A percentile compares a stretch with the other conserved stretches of the same genome.
Conservation (phyloP, 2,797 vertebrate genomes). For the Gallinago solitaria region DNA sequence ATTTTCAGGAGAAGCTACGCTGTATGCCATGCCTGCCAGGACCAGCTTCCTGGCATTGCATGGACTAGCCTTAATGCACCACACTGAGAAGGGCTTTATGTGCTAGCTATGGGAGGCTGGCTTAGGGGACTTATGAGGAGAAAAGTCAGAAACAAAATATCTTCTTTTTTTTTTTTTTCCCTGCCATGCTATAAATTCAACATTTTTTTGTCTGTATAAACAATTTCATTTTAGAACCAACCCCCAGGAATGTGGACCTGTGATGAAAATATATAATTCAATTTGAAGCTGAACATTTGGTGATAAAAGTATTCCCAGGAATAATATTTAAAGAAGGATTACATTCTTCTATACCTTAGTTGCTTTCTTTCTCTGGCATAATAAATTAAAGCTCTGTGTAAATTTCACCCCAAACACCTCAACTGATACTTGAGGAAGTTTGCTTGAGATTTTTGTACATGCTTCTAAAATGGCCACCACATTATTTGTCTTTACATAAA, state of each 20-base stretch:
- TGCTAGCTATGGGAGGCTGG: not conserved
- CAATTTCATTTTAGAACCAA: not conserved
- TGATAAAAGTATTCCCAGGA: constrained; percentile 72
- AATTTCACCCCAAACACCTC: constrained; percentile 44
- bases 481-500: constrained; percentile 33
- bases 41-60: not conserved
- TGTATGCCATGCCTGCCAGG: not conserved
- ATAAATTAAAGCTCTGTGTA: constrained; percentile 39
- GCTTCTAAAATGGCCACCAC: constrained; percentile 45
- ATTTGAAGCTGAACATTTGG: constrained; percentile 66
- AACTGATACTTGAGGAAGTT: constrained; percentile 47
- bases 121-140: not conserved
- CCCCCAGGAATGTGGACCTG: constrained; percentile 51
- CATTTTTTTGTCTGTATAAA: constrained; percentile 7
- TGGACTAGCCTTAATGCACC: not conserved
- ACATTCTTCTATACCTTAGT: constrained; percentile 38
- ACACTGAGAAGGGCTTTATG: not conserved
- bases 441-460: constrained; percentile 2
- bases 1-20: not conserved
- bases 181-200: constrained; percentile 9
- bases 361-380: constrained; percentile 61
- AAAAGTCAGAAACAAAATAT: constrained; percentile 55
- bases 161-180: not conserved
- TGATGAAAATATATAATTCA: constrained; percentile 66
- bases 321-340: constrained; percentile 76